A percentile compares a stretch with the other conserved stretches of the same genome.
Evolutionary conservation across 1,140 invertebrate genomes (phyloP).

Genomic region (Meloidogyne hapla): DNA sequence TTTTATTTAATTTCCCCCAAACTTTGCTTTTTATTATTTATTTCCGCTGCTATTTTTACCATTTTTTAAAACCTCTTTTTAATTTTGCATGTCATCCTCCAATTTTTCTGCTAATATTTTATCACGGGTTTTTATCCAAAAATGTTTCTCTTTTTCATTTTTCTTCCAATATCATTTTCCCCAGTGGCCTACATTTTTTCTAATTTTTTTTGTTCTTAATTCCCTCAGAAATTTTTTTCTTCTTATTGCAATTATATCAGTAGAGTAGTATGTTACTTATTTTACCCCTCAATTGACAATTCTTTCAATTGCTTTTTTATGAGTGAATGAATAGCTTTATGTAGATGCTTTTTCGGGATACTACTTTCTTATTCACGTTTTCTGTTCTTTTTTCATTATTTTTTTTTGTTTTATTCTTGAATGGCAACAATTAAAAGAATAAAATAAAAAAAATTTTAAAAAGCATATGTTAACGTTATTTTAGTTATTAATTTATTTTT

Average conservation of each 20-base stretch:
- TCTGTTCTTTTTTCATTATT: not conserved
- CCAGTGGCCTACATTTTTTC: not conserved
- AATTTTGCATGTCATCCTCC: not conserved
- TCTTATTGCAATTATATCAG: not conserved
- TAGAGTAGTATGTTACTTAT: not conserved
- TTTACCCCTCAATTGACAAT: not conserved
- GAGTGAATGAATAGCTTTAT: conserved; percentile 3
- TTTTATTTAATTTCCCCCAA: not conserved
- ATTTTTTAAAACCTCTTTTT: not conserved
- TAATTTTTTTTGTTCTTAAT: not conserved
- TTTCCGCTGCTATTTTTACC: not conserved
- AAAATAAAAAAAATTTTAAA: not conserved
- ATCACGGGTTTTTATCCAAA: not conserved
- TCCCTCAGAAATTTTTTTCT: not conserved
- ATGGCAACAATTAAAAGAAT: not conserved
- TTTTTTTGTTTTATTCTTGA: no score
- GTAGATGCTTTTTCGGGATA: not conserved
- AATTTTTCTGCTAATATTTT: not conserved
- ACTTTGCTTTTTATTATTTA: not conserved
- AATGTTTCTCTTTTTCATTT: not conserved
- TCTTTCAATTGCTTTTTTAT: not conserved
- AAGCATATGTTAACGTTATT: not conserved
- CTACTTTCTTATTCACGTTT: not conserved
- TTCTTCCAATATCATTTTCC: not conserved
- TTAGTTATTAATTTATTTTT: no score